Base-by-base conservation (phyloP, 2,113 vertebrate species). In the Pelecanus crispus region DNA sequence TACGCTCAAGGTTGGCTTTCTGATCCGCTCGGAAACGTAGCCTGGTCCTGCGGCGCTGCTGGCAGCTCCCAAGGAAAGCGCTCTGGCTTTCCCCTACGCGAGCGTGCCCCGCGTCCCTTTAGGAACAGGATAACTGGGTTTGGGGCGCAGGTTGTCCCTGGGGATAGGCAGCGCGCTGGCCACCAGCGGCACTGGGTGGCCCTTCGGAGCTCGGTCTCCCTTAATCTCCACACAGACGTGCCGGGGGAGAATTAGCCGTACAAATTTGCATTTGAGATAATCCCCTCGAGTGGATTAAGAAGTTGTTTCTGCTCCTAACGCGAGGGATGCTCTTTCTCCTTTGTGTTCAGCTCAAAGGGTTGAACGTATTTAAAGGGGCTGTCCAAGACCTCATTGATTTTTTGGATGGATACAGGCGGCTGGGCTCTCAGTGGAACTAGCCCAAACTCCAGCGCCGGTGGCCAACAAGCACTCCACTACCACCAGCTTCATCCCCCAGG, bases 201-300 rank as follows among this genome's bases (percentile, higher is more conserved):
- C 5, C 1, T 31, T 44, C 1, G 12, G 44, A 47, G 31, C 29
- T 70, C 1, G 2, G 17, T 4, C 19, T 52, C 24, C 55, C 31
- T 28, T 53, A 31, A 38, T 53, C 77, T 40, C 65, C 3, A 0
- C 8, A 18, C 68, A 59, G 89, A 58, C 3, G 2, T 32, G 40
- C 21, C 7, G 18, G 34, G 65, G 36, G 21, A 36, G 28, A 91
- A 87, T 72, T 87, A 87, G 83, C 59, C 10, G 55, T 47, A 26
- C 32, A 31, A 11, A n/a, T 50, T 34, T 25, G 25, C 36, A 13
- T 50, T 73, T 5, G 73, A 45, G 88, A 38, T 68, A 73, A 91
- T 44, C 86, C 18, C 1, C 44, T 40, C 0, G 2, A 38, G 66
- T 13, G 72, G 86, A 61, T 88, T 73, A 66, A 53, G 52, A 22